Evolutionary conservation across 2,113 vertebrate genomes (phyloP), one percentile per base, ranked within the genome.

Genomic region (Notothenia coriiceps): DNA sequence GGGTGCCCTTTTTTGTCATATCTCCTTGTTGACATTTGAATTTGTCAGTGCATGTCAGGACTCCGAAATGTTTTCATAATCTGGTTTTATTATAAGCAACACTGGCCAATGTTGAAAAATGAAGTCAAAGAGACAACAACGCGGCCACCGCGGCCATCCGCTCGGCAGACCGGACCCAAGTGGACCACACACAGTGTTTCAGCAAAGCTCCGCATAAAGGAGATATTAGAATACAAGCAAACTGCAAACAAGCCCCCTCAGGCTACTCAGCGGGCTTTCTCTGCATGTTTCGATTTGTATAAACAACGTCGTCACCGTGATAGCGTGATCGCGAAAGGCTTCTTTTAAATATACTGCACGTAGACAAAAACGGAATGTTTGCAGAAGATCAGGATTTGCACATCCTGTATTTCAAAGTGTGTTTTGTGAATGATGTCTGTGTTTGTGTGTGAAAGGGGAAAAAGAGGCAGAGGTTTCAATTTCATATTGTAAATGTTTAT

Each of bases 21-120:
- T 93, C 90, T 93, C 82, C 76, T 84, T 94, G 93, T 95, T 94
- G 91, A 95, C 91, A 63, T 93, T 94, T 91, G 85, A 94, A 91
- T 94, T 90, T 76, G 86, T 94, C 91, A 90, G 83, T 82, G 82
- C 90, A 87, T 86, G 90, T 93, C 84, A 60, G 81, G 87, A 93
- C 80, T 90, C 86, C 79, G 69, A 87, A 90, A 91, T 95, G 93
- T 95, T 95, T 95, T 91, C 92, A 94, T 92, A 95, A 94, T 93
- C 91, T 88, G 88, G 89, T 93, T 94, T 94, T 94, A 95, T 94
- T 94, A 93, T 95, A 94, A 94, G 92, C 94, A 95, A 92, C 81
- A 60, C 86, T 43, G 88, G 86, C 82, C 87, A 61, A 82, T 90
- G 92, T 92, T 94, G 93, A 94, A 94, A 93, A 92, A 93, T 94